phyloP scores from a whole-genome alignment of 2,888 invertebrate species.

The Koerneria pararmatus region DNA sequence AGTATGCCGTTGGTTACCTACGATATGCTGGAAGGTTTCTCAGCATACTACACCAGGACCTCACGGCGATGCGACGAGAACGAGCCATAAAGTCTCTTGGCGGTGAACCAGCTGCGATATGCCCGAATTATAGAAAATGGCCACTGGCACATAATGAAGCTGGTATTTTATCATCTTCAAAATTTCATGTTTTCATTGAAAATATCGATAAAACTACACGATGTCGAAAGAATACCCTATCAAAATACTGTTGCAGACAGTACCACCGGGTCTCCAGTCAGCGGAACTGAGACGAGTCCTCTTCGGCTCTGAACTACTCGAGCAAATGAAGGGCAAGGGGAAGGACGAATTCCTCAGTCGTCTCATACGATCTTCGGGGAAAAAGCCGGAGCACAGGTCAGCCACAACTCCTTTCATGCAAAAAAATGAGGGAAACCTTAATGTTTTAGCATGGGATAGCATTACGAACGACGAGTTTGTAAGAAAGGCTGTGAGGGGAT shows the following conservation, averaged over 20 bases:
- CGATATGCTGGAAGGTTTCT: too few relatives aligned
- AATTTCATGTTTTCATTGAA: too few relatives aligned
- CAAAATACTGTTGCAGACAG: too few relatives aligned
- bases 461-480: neutral
- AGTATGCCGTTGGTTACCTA: too few relatives aligned
- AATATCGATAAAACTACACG: too few relatives aligned
- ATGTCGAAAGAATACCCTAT: too few relatives aligned
- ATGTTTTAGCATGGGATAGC: neutral
- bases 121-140: too few relatives aligned
- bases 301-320: neutral
- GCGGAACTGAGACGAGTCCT: neutral
- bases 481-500: neutral
- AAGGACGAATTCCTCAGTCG: neutral
- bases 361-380: neutral
- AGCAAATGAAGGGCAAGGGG: neutral
- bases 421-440: neutral
- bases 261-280: too few relatives aligned
- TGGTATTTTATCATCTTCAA: too few relatives aligned
- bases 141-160: too few relatives aligned
- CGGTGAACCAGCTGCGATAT: too few relatives aligned
- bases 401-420: neutral
- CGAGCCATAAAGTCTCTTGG: neutral
- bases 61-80: neutral
- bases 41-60: too few relatives aligned
- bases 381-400: neutral